phyloP scores from a whole-genome alignment of 2,113 vertebrate genomes.

The rabbit (Oryctolagus cuniculus) region DNA sequence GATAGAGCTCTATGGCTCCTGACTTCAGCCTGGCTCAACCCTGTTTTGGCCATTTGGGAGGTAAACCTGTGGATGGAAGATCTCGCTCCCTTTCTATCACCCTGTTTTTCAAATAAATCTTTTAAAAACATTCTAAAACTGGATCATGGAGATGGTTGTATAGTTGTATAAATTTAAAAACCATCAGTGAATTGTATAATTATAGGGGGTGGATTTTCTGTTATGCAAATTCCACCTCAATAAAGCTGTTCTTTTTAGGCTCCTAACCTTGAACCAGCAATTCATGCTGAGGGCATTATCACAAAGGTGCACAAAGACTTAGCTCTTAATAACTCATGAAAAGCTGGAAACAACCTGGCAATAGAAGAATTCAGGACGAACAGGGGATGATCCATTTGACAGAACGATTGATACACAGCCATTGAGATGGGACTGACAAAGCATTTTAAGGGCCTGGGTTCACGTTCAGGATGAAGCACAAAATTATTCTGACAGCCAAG shows the following conservation, averaged over 20 bases:
- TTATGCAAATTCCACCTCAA: neutral
- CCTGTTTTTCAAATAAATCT: too few relatives aligned
- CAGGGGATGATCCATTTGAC: neutral
- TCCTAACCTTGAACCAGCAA: constrained; percentile 8
- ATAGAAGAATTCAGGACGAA: constrained; percentile 24
- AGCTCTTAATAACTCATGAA: constrained; percentile 25
- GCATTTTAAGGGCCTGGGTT: neutral
- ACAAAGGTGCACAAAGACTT: constrained; percentile 34
- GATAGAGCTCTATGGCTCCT: too few relatives aligned
- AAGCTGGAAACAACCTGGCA: constrained; percentile 10
- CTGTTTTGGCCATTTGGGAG: too few relatives aligned
- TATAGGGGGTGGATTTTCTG: neutral
- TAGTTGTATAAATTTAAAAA: neutral
- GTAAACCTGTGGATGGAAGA: too few relatives aligned
- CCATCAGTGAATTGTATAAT: constrained; percentile 2
- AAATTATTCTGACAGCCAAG: constrained; percentile 1
- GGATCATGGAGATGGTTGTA: neutral
- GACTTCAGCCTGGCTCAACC: too few relatives aligned
- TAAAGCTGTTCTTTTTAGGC: constrained; percentile 31
- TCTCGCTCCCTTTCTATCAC: too few relatives aligned
- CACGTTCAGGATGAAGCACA: neutral
- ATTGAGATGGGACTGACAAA: neutral
- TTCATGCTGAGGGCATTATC: neutral
- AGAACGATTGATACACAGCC: neutral
- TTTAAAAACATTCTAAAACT: constrained; percentile 34